Evolutionary conservation across 2,888 invertebrate genomes (phyloP).

Genomic region (Sminthurinus aureus): DNA sequence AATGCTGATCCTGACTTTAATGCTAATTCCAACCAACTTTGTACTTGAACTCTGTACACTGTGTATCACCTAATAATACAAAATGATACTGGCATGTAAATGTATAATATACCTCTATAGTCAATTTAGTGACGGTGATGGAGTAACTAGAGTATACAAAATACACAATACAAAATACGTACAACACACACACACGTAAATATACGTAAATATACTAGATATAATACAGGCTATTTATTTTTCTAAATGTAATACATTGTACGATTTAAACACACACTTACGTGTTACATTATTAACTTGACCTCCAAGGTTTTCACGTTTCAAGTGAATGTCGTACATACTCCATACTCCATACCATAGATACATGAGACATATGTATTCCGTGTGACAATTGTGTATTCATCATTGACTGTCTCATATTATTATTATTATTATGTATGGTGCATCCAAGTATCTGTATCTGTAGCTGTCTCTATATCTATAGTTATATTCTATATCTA

Average conservation of each 20-base stretch:
- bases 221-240: background rate
- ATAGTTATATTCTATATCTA: background rate
- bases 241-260: background rate
- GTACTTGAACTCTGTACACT: no score
- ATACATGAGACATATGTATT: background rate
- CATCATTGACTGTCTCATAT: no score
- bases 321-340: background rate
- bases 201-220: no score
- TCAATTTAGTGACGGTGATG: background rate
- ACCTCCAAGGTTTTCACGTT: conserved; percentile 25
- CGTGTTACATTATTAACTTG: background rate
- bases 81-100: no score
- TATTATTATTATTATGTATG: background rate
- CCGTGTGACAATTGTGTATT: background rate
- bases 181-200: background rate
- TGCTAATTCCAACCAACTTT: no score
- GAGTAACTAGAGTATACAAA: background rate
- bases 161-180: background rate
- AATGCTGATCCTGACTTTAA: no score
- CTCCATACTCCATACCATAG: background rate
- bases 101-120: background rate
- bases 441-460: conserved; percentile 40
- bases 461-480: background rate
- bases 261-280: no score
- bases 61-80: background rate